These are phyloP conservation scores for Alectoris magna DNA, from an alignment of 2,797 vertebrate species.

Conservation along the genomic window DNA sequence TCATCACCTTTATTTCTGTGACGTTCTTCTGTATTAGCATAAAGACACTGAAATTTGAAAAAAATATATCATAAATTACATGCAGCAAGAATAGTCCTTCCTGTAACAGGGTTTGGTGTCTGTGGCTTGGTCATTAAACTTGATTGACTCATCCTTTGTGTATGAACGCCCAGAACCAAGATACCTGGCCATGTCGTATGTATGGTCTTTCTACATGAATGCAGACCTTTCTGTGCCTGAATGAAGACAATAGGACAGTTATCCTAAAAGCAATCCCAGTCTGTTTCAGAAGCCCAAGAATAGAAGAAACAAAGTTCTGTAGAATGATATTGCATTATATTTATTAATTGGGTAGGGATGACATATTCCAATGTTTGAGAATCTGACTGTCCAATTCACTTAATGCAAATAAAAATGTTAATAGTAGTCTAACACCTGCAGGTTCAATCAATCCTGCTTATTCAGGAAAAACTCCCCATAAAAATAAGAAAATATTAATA, in stretches of 20 bases:
- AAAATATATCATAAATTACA: neutral
- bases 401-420: neutral
- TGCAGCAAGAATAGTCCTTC: neutral
- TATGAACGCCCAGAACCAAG: neutral
- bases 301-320: neutral
- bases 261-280: neutral
- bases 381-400: neutral
- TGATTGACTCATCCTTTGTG: neutral
- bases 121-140: neutral
- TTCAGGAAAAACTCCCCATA: neutral
- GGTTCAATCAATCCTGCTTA: neutral
- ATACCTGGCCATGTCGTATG: neutral
- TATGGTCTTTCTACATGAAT: neutral
- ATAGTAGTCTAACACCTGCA: constrained; percentile 1
- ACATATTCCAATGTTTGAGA: neutral
- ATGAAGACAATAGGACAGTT: neutral
- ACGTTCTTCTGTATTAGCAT: neutral
- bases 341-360: neutral
- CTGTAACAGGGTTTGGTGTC: fast-evolving
- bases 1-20: neutral
- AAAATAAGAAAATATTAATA: neutral
- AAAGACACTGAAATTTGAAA: neutral
- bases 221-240: neutral
- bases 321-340: neutral
- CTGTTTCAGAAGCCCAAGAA: neutral